Evolutionary conservation across 1,140 invertebrate species (phyloP).

Genomic region (Oppia nitens): DNA sequence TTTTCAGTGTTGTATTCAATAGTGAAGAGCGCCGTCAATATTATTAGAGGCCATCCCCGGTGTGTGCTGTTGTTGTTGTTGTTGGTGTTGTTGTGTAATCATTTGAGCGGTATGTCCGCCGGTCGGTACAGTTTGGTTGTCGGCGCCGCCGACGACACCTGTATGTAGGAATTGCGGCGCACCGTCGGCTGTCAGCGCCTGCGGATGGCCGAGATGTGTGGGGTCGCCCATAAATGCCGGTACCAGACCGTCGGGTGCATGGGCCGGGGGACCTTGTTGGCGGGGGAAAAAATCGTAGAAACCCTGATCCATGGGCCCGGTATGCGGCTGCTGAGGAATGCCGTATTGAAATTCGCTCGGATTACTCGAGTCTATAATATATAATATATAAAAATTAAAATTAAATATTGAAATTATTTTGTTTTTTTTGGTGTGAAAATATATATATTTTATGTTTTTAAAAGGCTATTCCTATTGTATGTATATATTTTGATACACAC

Average conservation of each 20-base stretch:
- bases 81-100: neutral
- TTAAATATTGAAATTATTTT: no score
- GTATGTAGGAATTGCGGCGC: neutral
- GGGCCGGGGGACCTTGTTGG: conserved; percentile 45
- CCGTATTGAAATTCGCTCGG: conserved; percentile 66
- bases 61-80: no score
- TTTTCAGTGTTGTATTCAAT: neutral
- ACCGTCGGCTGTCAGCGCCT: neutral
- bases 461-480: no score
- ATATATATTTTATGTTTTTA: no score
- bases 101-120: neutral
- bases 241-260: conserved; percentile 10
- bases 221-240: neutral
- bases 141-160: neutral
- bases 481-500: no score
- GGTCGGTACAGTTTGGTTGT: neutral
- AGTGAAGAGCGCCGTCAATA: neutral
- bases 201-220: neutral
- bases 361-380: conserved; percentile 21
- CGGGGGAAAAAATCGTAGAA: conserved; percentile 68
- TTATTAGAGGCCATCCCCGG: neutral
- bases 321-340: conserved; percentile 58
- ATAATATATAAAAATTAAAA: no score
- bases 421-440: no score
- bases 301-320: conserved; percentile 36